Evolutionary conservation across 2,797 vertebrate species (phyloP).

Genomic region (Sarcophilus harrisii): DNA sequence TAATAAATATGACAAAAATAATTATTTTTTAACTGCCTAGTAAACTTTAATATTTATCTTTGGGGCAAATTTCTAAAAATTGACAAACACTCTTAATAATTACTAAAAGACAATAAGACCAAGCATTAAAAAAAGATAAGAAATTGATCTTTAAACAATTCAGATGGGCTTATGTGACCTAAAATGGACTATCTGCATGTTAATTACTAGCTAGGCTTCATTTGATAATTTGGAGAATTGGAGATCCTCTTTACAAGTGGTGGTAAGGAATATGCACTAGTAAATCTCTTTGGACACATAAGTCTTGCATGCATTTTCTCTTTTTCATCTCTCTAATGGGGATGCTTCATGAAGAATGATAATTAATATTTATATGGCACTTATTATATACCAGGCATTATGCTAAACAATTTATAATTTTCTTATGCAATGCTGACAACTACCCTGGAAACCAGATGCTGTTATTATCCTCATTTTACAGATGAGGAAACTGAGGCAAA

Average conservation of each 20-base stretch:
- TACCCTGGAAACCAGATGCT: neutral
- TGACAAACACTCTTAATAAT: neutral
- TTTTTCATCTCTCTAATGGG: neutral
- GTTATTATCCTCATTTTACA: neutral
- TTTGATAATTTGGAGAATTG: neutral
- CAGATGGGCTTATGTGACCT: neutral
- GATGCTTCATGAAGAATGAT: neutral
- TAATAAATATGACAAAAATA: slow-evolving; percentile 59
- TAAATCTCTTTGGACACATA: neutral
- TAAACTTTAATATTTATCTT: slow-evolving; percentile 35
- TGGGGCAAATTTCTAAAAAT: slow-evolving; percentile 26
- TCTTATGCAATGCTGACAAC: neutral
- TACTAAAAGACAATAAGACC: slow-evolving; percentile 42
- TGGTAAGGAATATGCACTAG: neutral
- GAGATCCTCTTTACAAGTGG: neutral
- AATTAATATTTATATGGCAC: neutral
- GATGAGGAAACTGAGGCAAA: neutral
- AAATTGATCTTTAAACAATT: slow-evolving; percentile 52
- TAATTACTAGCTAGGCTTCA: neutral
- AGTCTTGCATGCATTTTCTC: neutral
- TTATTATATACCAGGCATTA: neutral
- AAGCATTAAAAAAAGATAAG: slow-evolving; percentile 47
- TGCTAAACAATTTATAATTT: neutral
- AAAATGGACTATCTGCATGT: slow-evolving; percentile 11
- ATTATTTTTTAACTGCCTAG: slow-evolving; percentile 27